Conservation (phyloP, 2,797 vertebrate species). For the Falco rusticolus region DNA sequence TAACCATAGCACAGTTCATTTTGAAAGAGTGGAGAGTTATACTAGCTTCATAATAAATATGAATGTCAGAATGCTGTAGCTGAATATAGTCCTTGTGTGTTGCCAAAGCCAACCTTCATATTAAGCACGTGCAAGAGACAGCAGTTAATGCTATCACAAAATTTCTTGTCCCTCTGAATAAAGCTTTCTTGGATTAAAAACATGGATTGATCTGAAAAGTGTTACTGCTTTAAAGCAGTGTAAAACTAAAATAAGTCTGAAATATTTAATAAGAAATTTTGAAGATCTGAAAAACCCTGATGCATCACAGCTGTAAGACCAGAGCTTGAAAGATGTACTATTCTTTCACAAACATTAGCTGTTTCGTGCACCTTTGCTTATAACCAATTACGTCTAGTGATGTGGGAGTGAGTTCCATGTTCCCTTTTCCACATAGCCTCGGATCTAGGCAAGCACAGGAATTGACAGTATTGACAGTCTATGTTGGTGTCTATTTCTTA, state of each 20-base stretch:
- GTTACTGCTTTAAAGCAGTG: not conserved
- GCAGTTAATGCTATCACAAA: not conserved
- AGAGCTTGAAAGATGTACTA: not conserved
- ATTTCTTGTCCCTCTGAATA: not conserved
- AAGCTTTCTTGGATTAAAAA: not conserved
- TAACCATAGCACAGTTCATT: not conserved
- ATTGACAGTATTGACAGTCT: not conserved
- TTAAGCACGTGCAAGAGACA: not conserved
- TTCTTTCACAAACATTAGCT: not conserved
- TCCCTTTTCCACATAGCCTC: not conserved
- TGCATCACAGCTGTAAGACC: not conserved
- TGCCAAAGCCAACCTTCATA: not conserved
- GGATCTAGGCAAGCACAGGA: not conserved
- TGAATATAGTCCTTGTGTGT: not conserved
- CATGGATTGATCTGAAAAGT: not conserved
- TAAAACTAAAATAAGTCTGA: not conserved
- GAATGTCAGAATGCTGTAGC: not conserved
- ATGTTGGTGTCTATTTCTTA: not conserved
- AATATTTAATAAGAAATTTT: not conserved
- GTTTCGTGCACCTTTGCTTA: not conserved
- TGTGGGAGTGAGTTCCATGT: accelerated
- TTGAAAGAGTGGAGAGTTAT: not conserved
- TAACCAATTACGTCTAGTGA: no score
- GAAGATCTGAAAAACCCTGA: not conserved
- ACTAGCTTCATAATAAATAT: not conserved